Evolutionary conservation across 92 coral and sea anemone species (phyloP).

Genomic region (Parazoanthus swiftii): DNA sequence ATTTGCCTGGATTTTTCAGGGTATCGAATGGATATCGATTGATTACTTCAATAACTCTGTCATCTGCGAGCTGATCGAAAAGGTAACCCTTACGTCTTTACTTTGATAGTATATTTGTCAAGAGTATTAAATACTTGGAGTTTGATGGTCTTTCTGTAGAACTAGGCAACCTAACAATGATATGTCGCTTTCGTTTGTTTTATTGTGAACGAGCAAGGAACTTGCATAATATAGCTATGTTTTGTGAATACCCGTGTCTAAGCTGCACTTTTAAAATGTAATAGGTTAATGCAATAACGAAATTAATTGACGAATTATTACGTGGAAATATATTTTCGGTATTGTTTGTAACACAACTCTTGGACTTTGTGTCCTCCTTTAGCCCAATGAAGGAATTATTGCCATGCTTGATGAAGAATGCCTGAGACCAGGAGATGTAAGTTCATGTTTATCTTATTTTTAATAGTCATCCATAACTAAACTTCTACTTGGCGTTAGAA

Average conservation of each 20-base stretch:
- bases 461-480: too few species aligned
- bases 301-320: too few species aligned
- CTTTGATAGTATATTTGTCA: background rate
- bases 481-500: too few species aligned
- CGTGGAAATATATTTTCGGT: background rate
- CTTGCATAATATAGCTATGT: too few species aligned
- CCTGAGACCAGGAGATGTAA: slow-evolving; percentile 95
- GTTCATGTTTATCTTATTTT: background rate
- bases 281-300: too few species aligned
- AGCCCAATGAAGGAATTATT: slow-evolving; percentile 92
- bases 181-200: too few species aligned
- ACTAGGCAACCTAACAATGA: too few species aligned
- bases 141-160: too few species aligned
- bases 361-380: slow-evolving; percentile 28
- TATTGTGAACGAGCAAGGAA: too few species aligned
- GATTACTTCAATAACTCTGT: slow-evolving; percentile 93
- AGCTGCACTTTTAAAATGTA: too few species aligned
- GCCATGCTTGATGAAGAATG: slow-evolving; percentile 93
- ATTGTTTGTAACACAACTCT: background rate
- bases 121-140: too few species aligned
- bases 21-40: slow-evolving; percentile 94
- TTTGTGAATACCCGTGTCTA: too few species aligned
- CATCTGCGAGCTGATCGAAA: slow-evolving; percentile 93
- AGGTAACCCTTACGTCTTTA: slow-evolving; percentile 46
- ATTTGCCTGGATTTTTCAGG: slow-evolving; percentile 56